A percentile compares a stretch with the other conserved stretches of the same genome.
Evolutionary conservation across 2,113 vertebrate genomes (phyloP).

Genomic region (Myotis yumanensis): DNA sequence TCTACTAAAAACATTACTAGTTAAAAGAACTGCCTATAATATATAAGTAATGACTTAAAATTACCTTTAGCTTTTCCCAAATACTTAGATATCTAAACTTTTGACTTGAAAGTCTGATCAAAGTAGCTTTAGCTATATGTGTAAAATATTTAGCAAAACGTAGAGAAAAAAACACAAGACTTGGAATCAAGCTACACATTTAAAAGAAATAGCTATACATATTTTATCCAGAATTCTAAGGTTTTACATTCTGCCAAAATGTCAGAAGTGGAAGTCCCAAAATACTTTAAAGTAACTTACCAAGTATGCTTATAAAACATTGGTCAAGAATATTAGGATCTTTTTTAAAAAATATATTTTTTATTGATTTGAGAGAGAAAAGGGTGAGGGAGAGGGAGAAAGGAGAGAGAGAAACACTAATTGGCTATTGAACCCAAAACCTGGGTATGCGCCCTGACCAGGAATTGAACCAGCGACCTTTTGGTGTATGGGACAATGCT

Average conservation of each 20-base stretch:
- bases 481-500: too few relatives aligned
- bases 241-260: constrained; percentile 3
- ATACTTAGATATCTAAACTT: constrained; percentile 41
- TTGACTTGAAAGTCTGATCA: constrained; percentile 15
- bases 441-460: too few relatives aligned
- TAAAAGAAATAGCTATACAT: constrained; percentile 30
- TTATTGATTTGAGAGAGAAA: too few relatives aligned
- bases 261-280: not conserved
- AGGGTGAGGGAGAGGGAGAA: too few relatives aligned
- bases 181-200: constrained; percentile 10
- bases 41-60: not conserved
- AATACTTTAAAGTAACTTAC: constrained; percentile 23
- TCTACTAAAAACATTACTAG: constrained; percentile 30
- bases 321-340: constrained; percentile 1
- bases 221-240: constrained; percentile 16
- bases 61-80: constrained; percentile 34
- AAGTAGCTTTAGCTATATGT: not conserved
- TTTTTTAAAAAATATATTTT: not conserved
- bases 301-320: not conserved
- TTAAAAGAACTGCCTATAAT: constrained; percentile 35
- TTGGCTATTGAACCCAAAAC: too few relatives aligned
- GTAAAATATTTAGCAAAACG: constrained; percentile 10
- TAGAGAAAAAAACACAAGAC: not conserved
- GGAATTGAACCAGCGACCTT: too few relatives aligned
- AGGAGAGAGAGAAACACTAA: too few relatives aligned